Evolutionary conservation across 2,797 vertebrate species (phyloP), one percentile per base, ranked within the genome.

Genomic region (Periophthalmus magnuspinnatus): DNA sequence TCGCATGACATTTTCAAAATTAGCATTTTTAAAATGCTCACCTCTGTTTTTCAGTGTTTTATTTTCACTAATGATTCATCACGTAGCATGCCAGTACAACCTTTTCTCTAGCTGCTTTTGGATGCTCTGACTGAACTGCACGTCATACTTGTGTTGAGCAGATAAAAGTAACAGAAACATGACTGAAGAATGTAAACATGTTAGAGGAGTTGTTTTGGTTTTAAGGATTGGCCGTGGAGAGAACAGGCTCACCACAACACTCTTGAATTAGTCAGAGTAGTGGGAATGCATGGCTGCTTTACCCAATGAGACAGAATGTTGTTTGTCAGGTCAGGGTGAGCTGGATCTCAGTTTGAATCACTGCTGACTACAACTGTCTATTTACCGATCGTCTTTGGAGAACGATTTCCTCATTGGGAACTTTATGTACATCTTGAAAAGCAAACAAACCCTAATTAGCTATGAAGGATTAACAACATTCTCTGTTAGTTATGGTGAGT

Each of bases 151-250:
- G 67, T 54, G 55, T 72, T 32, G 10, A 63, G 61, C 52, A 68
- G 81, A 88, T 86, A 81, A 87, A 89, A 85, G 79, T 69, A 57
- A 75, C 62, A 67, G 77, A 86, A 84, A 88, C 75, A 83, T 50
- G 68, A 62, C 41, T 47, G 71, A 87, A 80, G 89, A 91, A 89
- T 91, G 88, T 90, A 90, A 90, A 90, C 88, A 86, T 82, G 76
- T 78, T 63, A 64, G 5, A n/a, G 0, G 48, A 69, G 76, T 83
- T 90, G 84, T 80, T 86, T 89, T 86, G 52, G 64, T 73, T 79
- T 67, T 5, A 41, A 81, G 67, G 72, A 64, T 77, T 81, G 79
- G 76, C 83, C 34, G 28, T 74, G 54, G 70, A 74, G 73, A 77
- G 71, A 65, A 81, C 70, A 28, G 79, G 32, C 78, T 72, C 59